phyloP scores from a whole-genome alignment of 2,113 vertebrate genomes.

The Chrysochloris asiatica region DNA sequence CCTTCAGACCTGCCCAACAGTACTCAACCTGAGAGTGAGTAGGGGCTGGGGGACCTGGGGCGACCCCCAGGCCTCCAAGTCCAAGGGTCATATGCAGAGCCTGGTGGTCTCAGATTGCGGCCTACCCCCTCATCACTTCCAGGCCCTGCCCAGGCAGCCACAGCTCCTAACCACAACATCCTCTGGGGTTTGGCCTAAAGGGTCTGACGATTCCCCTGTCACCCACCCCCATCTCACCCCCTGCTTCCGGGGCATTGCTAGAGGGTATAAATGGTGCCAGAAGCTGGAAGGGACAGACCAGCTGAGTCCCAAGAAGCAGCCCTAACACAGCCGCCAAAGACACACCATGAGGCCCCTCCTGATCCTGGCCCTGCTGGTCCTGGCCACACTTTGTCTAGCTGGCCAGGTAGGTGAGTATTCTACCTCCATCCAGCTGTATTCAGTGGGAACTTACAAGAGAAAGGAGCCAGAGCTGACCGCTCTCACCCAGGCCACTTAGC shows the following conservation, averaged over 20 bases:
- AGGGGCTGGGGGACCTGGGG: background rate
- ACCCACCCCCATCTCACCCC: slow-evolving; percentile 22
- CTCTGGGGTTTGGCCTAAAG: slow-evolving; percentile 56
- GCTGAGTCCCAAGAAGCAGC: background rate
- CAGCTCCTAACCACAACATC: slow-evolving; percentile 75
- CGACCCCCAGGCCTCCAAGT: background rate
- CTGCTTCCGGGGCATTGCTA: background rate
- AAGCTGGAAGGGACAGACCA: background rate
- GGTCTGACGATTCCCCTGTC: background rate
- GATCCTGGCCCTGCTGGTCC: slow-evolving; percentile 71
- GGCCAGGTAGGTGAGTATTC: slow-evolving; percentile 64
- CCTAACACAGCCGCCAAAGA: background rate
- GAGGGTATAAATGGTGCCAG: slow-evolving; percentile 73
- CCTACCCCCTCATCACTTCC: background rate
- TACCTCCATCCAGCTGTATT: accelerated
- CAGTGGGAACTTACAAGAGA: background rate
- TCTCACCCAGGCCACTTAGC: background rate
- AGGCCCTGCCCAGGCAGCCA: background rate
- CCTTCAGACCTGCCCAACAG: background rate
- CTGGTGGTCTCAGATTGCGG: background rate
- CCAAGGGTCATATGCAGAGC: background rate
- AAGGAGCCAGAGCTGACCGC: accelerated
- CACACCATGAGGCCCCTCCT: slow-evolving; percentile 72
- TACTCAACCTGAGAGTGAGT: background rate
- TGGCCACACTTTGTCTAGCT: slow-evolving; percentile 71